Base-by-base conservation (phyloP, 64 coral and sea anemone genomes). In the Pocillopora verrucosa region DNA sequence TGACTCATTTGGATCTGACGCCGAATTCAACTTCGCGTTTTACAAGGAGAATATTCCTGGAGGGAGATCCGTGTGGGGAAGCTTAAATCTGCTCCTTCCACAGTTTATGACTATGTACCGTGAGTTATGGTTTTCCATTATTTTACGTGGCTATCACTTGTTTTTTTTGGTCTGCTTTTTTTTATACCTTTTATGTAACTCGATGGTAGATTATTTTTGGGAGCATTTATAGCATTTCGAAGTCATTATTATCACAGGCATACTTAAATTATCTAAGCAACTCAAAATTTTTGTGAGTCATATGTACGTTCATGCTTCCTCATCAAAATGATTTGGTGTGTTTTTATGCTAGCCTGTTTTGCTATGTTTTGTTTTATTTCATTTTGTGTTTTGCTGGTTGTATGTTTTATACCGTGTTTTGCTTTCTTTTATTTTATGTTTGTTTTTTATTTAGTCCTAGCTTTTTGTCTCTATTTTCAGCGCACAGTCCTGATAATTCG, bases 401-500 rank as follows among this genome's bases (percentile, higher is more conserved):
- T 67, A 1, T 67, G 0, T 67, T 67, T 67, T 67, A 16, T 10
- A 25, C 5, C 25, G n/a, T 12, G 58, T 13, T 60, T 30, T 22
- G n/a, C 5, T 81, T 60, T 82, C 38, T 6, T 45, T 26, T 15
- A 0, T 16, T 19, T 70, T 16, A 14, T 13, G 13, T 65, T 65
- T 65, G 15, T 65, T 15, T 65, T 65, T 65, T 62, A 17, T 62
- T 62, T 62, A 17, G 12, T 65, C 13, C 4, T 65, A 17, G 15
- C 11, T 16, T 65, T 70, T 3, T 51, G 41, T 51, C 41, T 51
- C 7, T 4, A 51, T 14, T 36, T 36, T 34, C 89, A 95, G 93
- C 93, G 30, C 89, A 95, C 79, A 95, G 93, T 74, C 93, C 93
- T n/a, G 93, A 95, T 34, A 95, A 95, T 62, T 86, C 88, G 22